These are phyloP conservation scores for Grantiella picta DNA, from an alignment of 2,113 vertebrate species.

Conservation along the genomic window DNA sequence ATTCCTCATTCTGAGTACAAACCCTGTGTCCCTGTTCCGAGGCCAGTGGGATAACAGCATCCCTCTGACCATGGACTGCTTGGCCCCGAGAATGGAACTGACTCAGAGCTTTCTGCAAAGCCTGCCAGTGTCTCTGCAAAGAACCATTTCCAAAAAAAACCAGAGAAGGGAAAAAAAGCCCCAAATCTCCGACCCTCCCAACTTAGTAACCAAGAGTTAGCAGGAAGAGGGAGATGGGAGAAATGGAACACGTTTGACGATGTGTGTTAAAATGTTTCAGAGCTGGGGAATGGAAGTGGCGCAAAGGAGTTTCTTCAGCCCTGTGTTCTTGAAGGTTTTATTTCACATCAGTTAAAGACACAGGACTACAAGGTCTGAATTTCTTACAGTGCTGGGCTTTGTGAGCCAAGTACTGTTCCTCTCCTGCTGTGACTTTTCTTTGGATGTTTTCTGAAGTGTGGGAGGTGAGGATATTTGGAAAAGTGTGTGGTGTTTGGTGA, in stretches of 20 bases:
- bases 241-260: not conserved
- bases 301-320: not conserved
- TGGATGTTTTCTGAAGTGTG: not conserved
- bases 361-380: rapidly evolving
- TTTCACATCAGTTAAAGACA: not conserved
- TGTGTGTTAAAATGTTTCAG: not conserved
- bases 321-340: not conserved
- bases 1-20: rapidly evolving
- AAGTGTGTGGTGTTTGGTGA: rapidly evolving
- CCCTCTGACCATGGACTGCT: rapidly evolving
- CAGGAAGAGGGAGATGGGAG: not conserved
- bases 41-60: not conserved
- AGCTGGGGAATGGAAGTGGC: not conserved
- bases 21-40: not conserved
- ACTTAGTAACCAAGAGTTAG: not conserved
- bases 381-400: not conserved
- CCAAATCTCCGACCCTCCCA: not conserved
- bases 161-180: not conserved
- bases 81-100: no score
- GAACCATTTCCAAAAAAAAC: not conserved
- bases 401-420: not conserved
- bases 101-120: not conserved
- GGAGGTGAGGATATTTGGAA: not conserved
- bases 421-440: not conserved
- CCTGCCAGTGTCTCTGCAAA: not conserved